Evolutionary conservation across 2,797 vertebrate species (phyloP).

Genomic region (Poeciliopsis paucimaculata): DNA sequence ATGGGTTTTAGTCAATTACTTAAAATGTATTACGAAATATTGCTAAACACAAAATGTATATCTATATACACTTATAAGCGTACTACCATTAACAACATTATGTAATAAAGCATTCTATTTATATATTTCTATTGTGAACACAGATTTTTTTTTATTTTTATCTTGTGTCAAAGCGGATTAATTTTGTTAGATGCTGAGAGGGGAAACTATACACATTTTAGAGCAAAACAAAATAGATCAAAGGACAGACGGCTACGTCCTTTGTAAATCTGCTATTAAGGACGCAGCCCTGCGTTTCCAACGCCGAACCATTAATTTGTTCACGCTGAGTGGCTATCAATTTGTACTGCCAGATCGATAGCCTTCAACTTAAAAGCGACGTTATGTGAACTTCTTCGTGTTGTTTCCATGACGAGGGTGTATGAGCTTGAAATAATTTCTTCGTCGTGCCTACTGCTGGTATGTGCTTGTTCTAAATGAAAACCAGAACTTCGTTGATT

Average conservation of each 20-base stretch:
- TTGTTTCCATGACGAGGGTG: too few species aligned
- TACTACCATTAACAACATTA: background rate
- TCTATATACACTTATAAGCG: background rate
- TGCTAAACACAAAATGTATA: background rate
- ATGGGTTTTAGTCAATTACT: background rate
- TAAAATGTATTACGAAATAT: background rate
- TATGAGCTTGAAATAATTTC: too few species aligned
- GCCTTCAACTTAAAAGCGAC: too few species aligned
- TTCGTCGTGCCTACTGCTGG: too few species aligned
- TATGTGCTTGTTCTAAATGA: too few species aligned
- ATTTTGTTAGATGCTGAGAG: background rate
- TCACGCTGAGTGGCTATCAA: too few species aligned
- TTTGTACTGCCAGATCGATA: too few species aligned
- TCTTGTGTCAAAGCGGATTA: background rate
- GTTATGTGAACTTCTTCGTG: too few species aligned
- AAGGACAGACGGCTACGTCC: accelerated
- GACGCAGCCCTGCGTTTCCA: too few species aligned
- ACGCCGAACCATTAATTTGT: too few species aligned
- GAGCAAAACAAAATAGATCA: background rate
- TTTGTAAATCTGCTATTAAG: too few species aligned
- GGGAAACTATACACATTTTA: background rate
- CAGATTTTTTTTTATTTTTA: background rate
- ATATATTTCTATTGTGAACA: background rate
- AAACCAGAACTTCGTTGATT: too few species aligned
- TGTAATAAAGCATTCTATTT: background rate